A percentile compares a stretch with the other conserved stretches of the same genome.
Evolutionary conservation across 2,888 invertebrate genomes (phyloP).

Genomic region (Salticus scenicus): DNA sequence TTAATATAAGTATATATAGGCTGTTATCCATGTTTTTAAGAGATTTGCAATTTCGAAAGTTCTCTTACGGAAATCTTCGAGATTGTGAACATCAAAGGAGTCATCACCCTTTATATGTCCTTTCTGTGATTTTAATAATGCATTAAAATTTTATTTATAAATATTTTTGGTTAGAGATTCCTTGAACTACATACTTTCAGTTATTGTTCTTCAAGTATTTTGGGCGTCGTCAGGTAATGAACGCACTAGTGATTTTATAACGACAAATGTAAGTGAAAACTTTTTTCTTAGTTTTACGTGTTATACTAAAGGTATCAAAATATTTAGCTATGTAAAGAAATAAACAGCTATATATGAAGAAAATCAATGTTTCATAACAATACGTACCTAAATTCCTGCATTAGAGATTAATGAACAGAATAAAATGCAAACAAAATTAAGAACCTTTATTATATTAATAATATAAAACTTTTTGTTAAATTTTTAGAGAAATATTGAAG

Average conservation of each 20-base stretch:
- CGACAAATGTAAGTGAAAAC: too few species aligned
- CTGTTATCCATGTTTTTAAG: neutral
- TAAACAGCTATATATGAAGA: too few species aligned
- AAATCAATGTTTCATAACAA: too few species aligned
- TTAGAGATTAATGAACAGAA: too few species aligned
- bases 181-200: neutral
- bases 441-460: too few species aligned
- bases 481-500: too few species aligned
- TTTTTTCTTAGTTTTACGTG: too few species aligned
- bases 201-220: neutral
- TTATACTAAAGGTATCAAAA: too few species aligned
- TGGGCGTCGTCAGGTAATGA: neutral
- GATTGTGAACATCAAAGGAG: neutral
- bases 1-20: neutral
- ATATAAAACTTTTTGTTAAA: too few species aligned
- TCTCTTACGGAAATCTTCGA: neutral
- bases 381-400: too few species aligned
- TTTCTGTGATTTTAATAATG: neutral
- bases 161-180: neutral
- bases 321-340: too few species aligned
- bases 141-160: neutral
- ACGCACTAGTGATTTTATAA: neutral
- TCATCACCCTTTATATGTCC: neutral
- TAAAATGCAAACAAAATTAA: too few species aligned
- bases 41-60: neutral